Percentiles rank a stretch among this genome's conserved stretches.
phyloP scores from a whole-genome alignment of 2,888 invertebrate species.

The Trichogramma dendrolimi region DNA sequence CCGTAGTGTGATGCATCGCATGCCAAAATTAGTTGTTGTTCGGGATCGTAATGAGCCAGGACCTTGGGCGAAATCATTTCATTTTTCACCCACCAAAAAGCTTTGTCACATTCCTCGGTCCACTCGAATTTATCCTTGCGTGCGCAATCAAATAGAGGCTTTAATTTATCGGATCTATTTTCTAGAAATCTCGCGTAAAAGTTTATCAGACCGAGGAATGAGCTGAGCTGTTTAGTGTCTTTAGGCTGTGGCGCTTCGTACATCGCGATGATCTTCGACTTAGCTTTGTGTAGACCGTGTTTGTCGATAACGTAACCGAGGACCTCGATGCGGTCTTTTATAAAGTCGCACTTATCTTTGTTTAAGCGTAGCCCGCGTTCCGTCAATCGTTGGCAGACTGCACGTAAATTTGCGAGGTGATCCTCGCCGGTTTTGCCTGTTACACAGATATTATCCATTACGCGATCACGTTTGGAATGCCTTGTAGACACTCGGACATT shows the following conservation, averaged over 20 bases:
- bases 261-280: slow-evolving; percentile 18
- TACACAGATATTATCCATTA: slow-evolving; percentile 35
- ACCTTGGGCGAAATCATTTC: slow-evolving; percentile 24
- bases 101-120: slow-evolving; percentile 23
- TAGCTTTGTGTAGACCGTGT: slow-evolving; percentile 27
- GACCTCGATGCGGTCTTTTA: slow-evolving; percentile 30
- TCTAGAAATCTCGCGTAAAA: slow-evolving; percentile 17
- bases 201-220: slow-evolving; percentile 16
- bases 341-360: slow-evolving; percentile 33
- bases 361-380: slow-evolving; percentile 30
- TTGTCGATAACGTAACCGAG: slow-evolving; percentile 33
- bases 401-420: slow-evolving; percentile 26
- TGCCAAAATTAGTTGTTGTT: slow-evolving; percentile 22
- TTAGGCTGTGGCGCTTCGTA: slow-evolving; percentile 10
- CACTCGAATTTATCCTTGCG: slow-evolving; percentile 18
- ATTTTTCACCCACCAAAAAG: slow-evolving; percentile 26
- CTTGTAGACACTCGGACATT: slow-evolving; percentile 26
- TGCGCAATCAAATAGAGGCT: slow-evolving; percentile 21
- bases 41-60: slow-evolving; percentile 25
- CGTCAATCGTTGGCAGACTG: slow-evolving; percentile 29
- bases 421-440: slow-evolving; percentile 24
- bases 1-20: slow-evolving; percentile 28
- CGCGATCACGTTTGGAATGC: slow-evolving; percentile 25
- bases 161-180: slow-evolving; percentile 2
- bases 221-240: slow-evolving; percentile 14